Evolutionary conservation across 2,888 invertebrate genomes (phyloP), one percentile per base, ranked within the genome.

Genomic region (Aleiodes testaceus): DNA sequence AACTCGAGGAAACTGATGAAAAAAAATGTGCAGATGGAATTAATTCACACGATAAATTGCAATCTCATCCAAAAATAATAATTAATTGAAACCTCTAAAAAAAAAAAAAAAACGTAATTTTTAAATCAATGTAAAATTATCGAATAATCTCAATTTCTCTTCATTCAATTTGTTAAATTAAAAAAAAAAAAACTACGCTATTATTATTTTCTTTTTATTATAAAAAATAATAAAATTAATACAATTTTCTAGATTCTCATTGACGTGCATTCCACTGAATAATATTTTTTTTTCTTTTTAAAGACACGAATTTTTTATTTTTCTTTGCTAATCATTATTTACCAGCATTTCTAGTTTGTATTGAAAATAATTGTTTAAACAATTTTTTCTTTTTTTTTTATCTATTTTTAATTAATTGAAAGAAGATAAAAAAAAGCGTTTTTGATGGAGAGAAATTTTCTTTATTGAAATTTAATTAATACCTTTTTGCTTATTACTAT

Each of bases 201-300:
- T 26, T 5, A 26, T 26, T n/a, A n/a, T 26, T 5, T 59, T 42
- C 42, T 59, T 59, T 50, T 16, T 20, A 42, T 59, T 59, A 2
- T n/a, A 36, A 5, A 18, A 18, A 36, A 36, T 14, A 18, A 36
- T 53, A 59, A 11, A 30, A 44, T n/a, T n/a, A 26, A 26, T 26
- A 26, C 26, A 1, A 50, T 66, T 66, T 47, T 65, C 50, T 65
- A 61, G 42, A 61, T 20, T 49, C 22, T 70, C 49, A 59, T 70
- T 66, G 49, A 70, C 59, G 59, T 61, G 70, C 70, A 70, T 70
- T 70, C 70, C 70, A 70, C 42, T 59, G 18, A 22, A 69, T 26
- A 26, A 26, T n/a, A n/a, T n/a, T n/a, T n/a, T n/a, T 5, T 26
- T 22, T 69, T 64, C 16, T 7, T 52, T 55, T 59, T 59, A 59